phyloP scores from a whole-genome alignment of 2,888 invertebrate species.

The Tethea ocularis region DNA sequence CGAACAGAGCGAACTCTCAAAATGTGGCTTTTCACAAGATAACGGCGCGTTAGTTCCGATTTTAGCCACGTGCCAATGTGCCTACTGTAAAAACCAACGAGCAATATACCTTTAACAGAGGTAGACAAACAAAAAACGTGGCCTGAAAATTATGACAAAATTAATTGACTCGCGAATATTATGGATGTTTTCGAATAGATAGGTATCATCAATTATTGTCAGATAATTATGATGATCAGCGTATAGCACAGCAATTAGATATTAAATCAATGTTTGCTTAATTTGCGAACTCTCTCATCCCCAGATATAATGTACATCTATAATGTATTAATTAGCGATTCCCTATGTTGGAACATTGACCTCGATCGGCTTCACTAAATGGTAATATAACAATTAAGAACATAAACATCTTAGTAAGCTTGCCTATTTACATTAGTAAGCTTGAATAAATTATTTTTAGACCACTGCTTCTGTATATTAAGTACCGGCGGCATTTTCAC shows the following conservation, averaged over 20 bases:
- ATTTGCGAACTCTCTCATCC: neutral
- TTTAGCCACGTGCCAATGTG: too few relatives aligned
- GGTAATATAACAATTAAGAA: neutral
- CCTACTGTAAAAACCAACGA: too few relatives aligned
- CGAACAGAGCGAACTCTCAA: too few relatives aligned
- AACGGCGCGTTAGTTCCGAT: too few relatives aligned
- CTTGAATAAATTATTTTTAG: neutral
- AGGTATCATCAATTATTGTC: conserved; percentile 1
- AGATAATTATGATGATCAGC: neutral
- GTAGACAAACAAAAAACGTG: neutral
- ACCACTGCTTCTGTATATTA: neutral
- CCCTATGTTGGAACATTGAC: neutral
- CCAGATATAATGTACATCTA: neutral
- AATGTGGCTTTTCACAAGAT: too few relatives aligned
- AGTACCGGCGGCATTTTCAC: neutral
- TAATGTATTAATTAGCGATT: neutral
- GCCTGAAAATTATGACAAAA: neutral
- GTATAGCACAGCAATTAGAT: neutral
- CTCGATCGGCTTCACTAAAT: neutral
- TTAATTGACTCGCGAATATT: neutral
- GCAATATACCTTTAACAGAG: neutral
- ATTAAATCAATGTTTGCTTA: conserved; percentile 2
- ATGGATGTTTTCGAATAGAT: neutral
- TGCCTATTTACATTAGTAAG: neutral
- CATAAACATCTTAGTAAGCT: neutral